These are phyloP conservation scores for Propithecus deckenii DNA, from an alignment of 2,797 vertebrate species.

Conservation along the genomic window DNA sequence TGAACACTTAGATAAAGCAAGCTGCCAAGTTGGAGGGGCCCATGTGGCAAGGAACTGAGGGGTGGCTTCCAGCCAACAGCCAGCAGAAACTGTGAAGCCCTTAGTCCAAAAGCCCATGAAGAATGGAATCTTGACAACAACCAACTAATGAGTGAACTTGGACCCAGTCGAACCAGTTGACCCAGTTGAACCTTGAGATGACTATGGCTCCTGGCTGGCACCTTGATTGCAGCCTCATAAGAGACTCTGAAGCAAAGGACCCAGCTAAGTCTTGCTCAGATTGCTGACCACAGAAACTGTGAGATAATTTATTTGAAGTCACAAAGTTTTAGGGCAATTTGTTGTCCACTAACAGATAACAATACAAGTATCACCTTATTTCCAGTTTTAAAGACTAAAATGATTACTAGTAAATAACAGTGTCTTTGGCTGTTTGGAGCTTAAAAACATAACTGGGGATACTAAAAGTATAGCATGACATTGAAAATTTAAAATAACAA, in stretches of 20 bases:
- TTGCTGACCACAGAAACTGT: not conserved
- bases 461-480: not conserved
- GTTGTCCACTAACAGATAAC: not conserved
- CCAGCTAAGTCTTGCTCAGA: not conserved
- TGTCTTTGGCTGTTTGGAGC: not conserved
- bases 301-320: not conserved
- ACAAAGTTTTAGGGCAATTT: not conserved
- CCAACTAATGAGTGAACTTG: not conserved
- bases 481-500: not conserved
- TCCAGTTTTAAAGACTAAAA: conserved; percentile 14
- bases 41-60: not conserved
- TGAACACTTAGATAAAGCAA: not conserved
- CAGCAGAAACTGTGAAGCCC: not conserved
- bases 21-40: not conserved
- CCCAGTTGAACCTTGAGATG: not conserved
- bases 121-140: not conserved
- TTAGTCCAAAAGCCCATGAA: not conserved
- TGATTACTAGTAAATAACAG: not conserved
- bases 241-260: not conserved
- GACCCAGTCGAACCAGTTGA: not conserved
- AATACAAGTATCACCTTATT: not conserved
- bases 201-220: not conserved
- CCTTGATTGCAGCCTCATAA: not conserved
- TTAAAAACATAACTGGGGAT: not conserved
- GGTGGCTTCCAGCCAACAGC: not conserved